Evolutionary conservation across 2,113 vertebrate genomes (phyloP).

Genomic region (Apodemus sylvaticus): DNA sequence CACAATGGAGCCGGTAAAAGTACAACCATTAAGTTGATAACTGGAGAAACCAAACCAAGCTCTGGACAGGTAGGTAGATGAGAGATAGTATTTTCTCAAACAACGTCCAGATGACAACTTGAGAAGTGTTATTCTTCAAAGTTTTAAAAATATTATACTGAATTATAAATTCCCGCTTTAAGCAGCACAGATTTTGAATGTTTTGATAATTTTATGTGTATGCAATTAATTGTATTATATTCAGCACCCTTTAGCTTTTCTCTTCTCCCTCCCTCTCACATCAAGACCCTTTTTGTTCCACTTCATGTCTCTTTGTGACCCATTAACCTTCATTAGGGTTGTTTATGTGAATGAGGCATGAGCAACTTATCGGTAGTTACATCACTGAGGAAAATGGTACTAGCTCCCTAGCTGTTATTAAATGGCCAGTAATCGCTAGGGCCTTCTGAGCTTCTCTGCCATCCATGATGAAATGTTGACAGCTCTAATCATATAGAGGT

Average conservation of each 20-base stretch:
- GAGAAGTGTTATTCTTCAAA: background rate
- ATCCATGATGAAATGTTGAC: background rate
- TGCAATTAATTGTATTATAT: background rate
- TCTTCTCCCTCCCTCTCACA: background rate
- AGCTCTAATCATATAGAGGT: background rate
- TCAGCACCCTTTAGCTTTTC: background rate
- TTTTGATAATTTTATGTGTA: background rate
- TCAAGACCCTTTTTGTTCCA: background rate
- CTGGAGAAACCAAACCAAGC: constrained; percentile 87
- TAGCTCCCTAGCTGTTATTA: background rate
- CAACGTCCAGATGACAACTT: background rate
- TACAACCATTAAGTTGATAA: constrained; percentile 91
- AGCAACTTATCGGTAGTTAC: background rate
- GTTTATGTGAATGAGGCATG: background rate
- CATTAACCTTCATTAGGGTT: background rate
- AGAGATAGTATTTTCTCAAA: background rate
- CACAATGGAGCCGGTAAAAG: constrained; percentile 96
- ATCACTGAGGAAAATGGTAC: background rate
- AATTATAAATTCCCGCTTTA: background rate
- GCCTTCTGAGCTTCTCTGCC: background rate
- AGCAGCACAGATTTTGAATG: background rate
- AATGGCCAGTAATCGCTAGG: background rate
- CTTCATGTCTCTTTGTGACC: background rate
- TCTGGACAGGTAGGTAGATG: constrained; percentile 91
- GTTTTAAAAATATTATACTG: background rate